Evolutionary conservation across 2,888 invertebrate genomes (phyloP), one percentile per base, ranked within the genome.

Genomic region (Habroteleia sp.): DNA sequence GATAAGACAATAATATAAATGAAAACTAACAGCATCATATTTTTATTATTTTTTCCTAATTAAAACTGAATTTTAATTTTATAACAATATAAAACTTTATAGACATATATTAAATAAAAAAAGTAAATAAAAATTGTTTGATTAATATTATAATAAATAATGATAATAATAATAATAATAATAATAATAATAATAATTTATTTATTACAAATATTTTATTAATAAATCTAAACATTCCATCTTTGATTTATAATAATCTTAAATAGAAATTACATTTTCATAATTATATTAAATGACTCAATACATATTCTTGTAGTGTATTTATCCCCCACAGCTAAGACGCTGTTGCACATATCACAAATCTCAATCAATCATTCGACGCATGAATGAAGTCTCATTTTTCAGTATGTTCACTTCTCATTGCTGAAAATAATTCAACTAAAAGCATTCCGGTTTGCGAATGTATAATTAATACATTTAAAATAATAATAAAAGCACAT

Each of bases 271-370:
- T 35, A 25, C 29, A 29, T 39, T 62, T 48, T 62, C 42, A 27
- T 48, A 62, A 62, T 62, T 62, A 48, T 20, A 48, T 14, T 62
- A 62, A 62, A 62, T 62, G 37, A 62, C 60, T 48, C 23, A n/a
- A 58, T 58, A 58, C 27, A 44, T 44, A 27, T 6, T 14, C 44
- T 35, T 50, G 8, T 25, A 50, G 23, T 13, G 25, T 35, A 11
- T n/a, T n/a, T n/a, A n/a, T n/a, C 10, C 23, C 13, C 35, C 23
- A 25, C 23, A 35, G 4, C 7, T 23, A 35, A 35, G 16, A 29
- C 3, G 16, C 20, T 8, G 4, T 35, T 3, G 16, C 2, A 16
- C 33, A 14, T 41, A 31, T 31, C 20, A 2, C 20, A 11, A 41
- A 29, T 56, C 41, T 31, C 31, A 41, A 41, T 56, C 35, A 56